Evolutionary conservation across 1,140 invertebrate genomes (phyloP).

Genomic region (Portunus trituberculatus): DNA sequence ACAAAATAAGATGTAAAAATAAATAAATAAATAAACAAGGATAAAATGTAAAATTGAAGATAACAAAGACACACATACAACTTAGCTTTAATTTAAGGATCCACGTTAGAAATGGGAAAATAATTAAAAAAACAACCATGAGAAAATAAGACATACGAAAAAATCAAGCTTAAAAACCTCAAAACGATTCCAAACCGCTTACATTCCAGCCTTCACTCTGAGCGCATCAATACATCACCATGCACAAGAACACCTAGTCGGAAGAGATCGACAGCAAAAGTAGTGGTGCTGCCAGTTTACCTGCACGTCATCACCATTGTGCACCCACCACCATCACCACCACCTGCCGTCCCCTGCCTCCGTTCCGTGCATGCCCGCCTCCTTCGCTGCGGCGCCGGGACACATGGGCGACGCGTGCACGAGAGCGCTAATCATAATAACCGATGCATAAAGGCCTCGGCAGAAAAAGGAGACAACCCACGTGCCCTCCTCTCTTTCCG

Average conservation of each 20-base stretch:
- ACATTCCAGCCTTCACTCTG: too few relatives aligned
- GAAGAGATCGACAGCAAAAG: background rate
- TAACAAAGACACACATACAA: too few relatives aligned
- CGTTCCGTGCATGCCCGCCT: background rate
- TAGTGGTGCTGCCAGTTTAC: background rate
- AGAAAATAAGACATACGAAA: too few relatives aligned
- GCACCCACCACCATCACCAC: background rate
- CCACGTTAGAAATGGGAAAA: too few relatives aligned
- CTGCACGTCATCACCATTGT: background rate
- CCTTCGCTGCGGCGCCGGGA: background rate
- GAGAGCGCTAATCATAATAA: constrained; percentile 50
- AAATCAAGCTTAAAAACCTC: too few relatives aligned
- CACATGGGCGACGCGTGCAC: constrained; percentile 41
- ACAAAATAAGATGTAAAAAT: background rate
- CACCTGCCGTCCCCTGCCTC: background rate
- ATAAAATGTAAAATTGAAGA: too few relatives aligned
- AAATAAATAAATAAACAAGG: too few relatives aligned
- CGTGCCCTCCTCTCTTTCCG: constrained; percentile 47
- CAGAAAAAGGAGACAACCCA: constrained; percentile 59
- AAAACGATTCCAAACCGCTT: too few relatives aligned
- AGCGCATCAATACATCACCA: background rate
- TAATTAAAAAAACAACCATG: too few relatives aligned
- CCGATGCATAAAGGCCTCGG: constrained; percentile 55
- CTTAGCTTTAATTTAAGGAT: too few relatives aligned
- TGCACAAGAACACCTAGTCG: background rate